These are phyloP conservation scores for Lepilemur septentrionalis DNA, from an alignment of 2,797 vertebrate species.

Conservation along the genomic window DNA sequence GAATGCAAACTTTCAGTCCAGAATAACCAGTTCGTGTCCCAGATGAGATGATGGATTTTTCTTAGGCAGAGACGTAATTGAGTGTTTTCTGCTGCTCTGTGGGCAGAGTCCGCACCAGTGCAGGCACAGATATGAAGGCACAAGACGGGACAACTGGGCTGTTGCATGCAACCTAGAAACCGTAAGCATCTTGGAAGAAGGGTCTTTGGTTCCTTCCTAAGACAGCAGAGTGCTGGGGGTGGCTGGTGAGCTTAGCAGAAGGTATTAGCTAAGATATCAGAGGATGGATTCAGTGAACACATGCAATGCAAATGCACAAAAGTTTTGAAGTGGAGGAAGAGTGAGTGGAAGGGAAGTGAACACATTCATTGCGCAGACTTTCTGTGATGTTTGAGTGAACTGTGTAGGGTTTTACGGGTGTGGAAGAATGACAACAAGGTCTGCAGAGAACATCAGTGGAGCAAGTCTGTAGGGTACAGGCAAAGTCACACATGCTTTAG, in stretches of 20 bases:
- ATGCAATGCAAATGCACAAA: neutral
- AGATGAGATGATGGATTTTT: neutral
- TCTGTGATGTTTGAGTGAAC: no score
- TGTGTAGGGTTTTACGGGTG: rapidly evolving
- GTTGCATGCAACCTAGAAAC: no score
- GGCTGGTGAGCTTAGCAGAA: neutral
- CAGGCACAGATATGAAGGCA: neutral
- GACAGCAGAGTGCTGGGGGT: neutral
- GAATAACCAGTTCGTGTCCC: neutral
- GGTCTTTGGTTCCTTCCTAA: neutral
- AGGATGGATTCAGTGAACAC: no score
- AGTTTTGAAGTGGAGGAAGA: neutral
- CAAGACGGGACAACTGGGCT: no score
- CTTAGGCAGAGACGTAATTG: neutral
- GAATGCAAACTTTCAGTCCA: no score
- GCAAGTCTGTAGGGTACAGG: no score
- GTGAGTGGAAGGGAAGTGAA: neutral
- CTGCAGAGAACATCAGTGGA: neutral
- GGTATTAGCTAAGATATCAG: no score
- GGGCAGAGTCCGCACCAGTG: no score
- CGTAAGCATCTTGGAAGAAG: neutral
- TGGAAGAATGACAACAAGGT: no score
- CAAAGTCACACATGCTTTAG: rapidly evolving
- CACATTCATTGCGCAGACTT: neutral
- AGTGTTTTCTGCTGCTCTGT: neutral